Evolutionary conservation across 2,888 invertebrate species (phyloP).

Genomic region (Cabera pusaria): DNA sequence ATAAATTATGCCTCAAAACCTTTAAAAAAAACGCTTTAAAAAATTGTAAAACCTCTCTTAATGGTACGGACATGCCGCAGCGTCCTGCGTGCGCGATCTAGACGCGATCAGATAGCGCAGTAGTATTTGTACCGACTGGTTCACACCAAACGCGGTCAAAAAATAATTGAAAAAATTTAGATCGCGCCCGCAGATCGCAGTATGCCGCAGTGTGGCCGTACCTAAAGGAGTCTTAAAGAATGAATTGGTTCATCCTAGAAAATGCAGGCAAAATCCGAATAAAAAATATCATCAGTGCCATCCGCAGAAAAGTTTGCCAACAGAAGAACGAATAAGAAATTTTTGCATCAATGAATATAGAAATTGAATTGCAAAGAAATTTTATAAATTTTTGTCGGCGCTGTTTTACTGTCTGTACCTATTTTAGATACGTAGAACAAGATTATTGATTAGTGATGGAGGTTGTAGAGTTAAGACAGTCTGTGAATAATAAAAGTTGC

Average conservation of each 20-base stretch:
- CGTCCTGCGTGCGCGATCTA: no score
- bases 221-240: no score
- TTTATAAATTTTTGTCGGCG: conserved; percentile 12
- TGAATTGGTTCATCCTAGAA: conserved; percentile 19
- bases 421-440: conserved; percentile 4
- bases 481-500: not conserved
- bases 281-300: conserved; percentile 15
- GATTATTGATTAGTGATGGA: conserved; percentile 10
- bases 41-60: no score
- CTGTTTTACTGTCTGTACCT: not conserved
- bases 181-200: no score
- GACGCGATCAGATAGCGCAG: no score
- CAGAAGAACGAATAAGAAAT: conserved; percentile 35
- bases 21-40: no score
- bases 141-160: no score
- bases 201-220: no score
- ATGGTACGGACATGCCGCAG: no score
- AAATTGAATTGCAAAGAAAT: conserved; percentile 46
- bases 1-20: no score
- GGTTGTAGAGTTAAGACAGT: not conserved
- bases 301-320: conserved; percentile 29
- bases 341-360: conserved; percentile 54
- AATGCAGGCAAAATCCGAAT: conserved; percentile 13
- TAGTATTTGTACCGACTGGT: no score
- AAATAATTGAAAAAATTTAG: no score